Conservation (phyloP, 2,888 invertebrate genomes). For the Branchellion lobata region DNA sequence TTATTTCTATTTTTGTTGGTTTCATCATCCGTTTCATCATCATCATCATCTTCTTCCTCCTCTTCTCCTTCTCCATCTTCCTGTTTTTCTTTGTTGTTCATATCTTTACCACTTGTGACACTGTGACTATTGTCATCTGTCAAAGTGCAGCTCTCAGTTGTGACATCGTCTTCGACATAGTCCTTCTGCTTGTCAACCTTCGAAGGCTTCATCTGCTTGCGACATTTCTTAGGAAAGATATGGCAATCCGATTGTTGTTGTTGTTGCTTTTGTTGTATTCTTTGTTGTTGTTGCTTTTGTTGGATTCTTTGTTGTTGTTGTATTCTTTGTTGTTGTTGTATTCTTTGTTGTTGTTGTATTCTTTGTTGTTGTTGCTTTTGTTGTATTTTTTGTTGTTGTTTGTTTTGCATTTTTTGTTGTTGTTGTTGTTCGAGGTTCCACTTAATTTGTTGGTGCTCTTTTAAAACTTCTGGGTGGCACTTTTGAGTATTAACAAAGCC, state of each 20-base stretch:
- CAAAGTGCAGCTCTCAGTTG: neutral
- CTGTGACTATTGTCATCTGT: neutral
- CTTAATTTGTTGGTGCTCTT: neutral
- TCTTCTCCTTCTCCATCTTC: neutral
- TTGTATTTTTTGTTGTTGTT: neutral
- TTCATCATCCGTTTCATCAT: neutral
- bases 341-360: neutral
- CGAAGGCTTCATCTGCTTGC: too few species aligned
- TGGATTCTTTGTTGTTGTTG: neutral
- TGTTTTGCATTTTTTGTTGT: neutral
- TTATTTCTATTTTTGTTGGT: neutral
- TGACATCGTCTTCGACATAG: too few species aligned
- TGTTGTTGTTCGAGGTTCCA: neutral
- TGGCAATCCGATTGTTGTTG: neutral
- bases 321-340: neutral
- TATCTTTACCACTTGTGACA: neutral
- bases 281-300: neutral
- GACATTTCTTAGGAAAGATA: neutral
- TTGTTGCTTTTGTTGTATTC: neutral
- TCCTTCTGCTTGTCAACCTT: too few species aligned
- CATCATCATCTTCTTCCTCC: neutral
- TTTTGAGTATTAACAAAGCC: neutral
- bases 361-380: neutral
- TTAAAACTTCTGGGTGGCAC: too few species aligned
- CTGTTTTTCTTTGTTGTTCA: neutral